A percentile compares a stretch with the other conserved stretches of the same genome.
Evolutionary conservation across 2,797 vertebrate genomes (phyloP).

Genomic region (Sparus aurata): DNA sequence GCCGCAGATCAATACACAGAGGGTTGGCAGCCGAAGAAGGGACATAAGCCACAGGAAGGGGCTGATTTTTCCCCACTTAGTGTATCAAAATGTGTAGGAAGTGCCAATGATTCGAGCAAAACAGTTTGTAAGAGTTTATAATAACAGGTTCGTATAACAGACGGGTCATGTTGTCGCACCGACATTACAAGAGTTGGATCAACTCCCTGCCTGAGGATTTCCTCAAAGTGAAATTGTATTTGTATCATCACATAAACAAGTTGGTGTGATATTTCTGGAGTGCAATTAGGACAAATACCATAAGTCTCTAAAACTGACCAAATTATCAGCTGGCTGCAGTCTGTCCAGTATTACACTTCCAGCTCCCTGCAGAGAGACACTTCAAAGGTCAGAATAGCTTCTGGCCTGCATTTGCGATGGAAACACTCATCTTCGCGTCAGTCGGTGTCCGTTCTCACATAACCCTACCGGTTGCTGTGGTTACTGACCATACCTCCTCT

Average conservation of each 20-base stretch:
- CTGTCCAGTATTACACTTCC: neutral
- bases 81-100: constrained; percentile 16
- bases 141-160: constrained; percentile 19
- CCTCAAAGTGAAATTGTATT: neutral
- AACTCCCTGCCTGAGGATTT: constrained; percentile 21
- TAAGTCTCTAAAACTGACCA: constrained; percentile 1
- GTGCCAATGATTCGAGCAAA: constrained; percentile 7
- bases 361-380: constrained; percentile 27
- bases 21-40: constrained; percentile 33
- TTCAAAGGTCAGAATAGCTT: constrained; percentile 52
- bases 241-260: neutral
- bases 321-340: constrained; percentile 17
- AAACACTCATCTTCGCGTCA: constrained; percentile 55
- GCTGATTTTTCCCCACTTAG: constrained; percentile 28
- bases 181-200: constrained; percentile 11
- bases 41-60: constrained; percentile 29
- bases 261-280: neutral
- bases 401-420: constrained; percentile 26
- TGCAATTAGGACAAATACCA: neutral
- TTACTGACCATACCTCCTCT: constrained; percentile 55
- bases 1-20: constrained; percentile 58
- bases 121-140: constrained; percentile 2
- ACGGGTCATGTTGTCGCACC: constrained; percentile 5
- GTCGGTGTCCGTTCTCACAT: constrained; percentile 36
- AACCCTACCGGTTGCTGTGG: constrained; percentile 64